phyloP scores from a whole-genome alignment of 2,113 vertebrate genomes.

The Crotalus horridus region DNA sequence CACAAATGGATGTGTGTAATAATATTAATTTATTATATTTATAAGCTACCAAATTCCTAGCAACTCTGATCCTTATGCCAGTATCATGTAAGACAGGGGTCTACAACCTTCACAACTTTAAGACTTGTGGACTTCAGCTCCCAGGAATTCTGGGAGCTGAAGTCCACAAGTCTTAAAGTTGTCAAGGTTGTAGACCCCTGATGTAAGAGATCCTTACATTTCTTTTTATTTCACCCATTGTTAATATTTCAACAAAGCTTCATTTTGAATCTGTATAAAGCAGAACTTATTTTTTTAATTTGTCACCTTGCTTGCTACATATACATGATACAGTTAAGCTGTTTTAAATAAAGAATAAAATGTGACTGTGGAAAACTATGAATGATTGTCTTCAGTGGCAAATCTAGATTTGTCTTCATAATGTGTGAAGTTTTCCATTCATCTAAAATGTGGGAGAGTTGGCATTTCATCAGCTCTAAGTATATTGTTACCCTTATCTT shows the following conservation, averaged over 20 bases:
- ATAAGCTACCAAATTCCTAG: not conserved
- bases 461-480: not conserved
- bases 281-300: not conserved
- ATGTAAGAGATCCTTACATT: conserved; percentile 24
- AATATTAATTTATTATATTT: not conserved
- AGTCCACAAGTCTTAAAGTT: no score
- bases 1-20: not conserved
- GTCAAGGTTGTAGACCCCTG: no score
- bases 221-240: conserved; percentile 19
- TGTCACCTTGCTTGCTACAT: not conserved
- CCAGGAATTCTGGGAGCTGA: no score
- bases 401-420: not conserved
- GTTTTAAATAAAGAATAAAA: not conserved
- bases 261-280: not conserved
- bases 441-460: not conserved
- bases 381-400: not conserved
- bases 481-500: not conserved
- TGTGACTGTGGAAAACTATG: not conserved
- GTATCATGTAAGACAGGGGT: not conserved
- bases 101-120: no score
- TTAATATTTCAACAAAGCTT: not conserved
- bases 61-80: conserved; percentile 19
- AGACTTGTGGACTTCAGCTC: no score
- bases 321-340: not conserved
- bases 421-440: not conserved